Conservation (phyloP, 2,888 invertebrate species). For the Leptarthrus brevirostris region DNA sequence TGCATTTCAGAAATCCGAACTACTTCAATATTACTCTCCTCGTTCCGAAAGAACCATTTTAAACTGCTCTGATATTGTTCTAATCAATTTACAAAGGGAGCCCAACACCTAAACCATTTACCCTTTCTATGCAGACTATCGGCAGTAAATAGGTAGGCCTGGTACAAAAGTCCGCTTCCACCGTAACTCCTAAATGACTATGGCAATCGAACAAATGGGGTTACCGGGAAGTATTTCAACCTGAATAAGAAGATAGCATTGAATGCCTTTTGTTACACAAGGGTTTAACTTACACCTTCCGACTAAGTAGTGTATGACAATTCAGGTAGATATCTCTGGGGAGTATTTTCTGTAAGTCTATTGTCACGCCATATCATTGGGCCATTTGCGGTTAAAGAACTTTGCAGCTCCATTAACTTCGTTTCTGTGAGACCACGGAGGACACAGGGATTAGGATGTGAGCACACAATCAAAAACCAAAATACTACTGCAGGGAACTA, state of each 20-base stretch:
- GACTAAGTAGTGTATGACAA: constrained; percentile 28
- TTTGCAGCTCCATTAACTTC: constrained; percentile 49
- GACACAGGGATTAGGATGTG: constrained; percentile 22
- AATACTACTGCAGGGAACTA: background rate
- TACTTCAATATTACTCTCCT: too few species aligned
- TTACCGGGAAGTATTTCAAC: constrained; percentile 25
- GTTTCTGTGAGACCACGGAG: constrained; percentile 22
- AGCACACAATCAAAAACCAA: constrained; percentile 48
- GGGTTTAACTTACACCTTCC: constrained; percentile 35
- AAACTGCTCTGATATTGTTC: constrained; percentile 9
- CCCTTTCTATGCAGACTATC: constrained; percentile 10
- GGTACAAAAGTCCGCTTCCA: too few species aligned
- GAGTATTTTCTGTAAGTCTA: constrained; percentile 45
- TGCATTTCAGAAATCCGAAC: too few species aligned
- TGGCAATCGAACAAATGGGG: constrained; percentile 43
- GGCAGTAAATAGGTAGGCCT: too few species aligned
- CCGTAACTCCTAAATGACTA: constrained; percentile 13
- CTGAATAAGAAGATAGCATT: constrained; percentile 40
- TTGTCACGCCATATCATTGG: constrained; percentile 46
- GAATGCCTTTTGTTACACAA: constrained; percentile 39
- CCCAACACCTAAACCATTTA: background rate
- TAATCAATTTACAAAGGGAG: constrained; percentile 28
- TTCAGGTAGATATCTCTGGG: constrained; percentile 22
- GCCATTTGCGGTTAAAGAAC: constrained; percentile 48
- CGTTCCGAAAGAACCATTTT: background rate